Percentiles rank a stretch among this genome's conserved stretches.
These are phyloP conservation scores for Escarpia spicata DNA, from an alignment of 2,888 invertebrate species.

Conservation along the genomic window DNA sequence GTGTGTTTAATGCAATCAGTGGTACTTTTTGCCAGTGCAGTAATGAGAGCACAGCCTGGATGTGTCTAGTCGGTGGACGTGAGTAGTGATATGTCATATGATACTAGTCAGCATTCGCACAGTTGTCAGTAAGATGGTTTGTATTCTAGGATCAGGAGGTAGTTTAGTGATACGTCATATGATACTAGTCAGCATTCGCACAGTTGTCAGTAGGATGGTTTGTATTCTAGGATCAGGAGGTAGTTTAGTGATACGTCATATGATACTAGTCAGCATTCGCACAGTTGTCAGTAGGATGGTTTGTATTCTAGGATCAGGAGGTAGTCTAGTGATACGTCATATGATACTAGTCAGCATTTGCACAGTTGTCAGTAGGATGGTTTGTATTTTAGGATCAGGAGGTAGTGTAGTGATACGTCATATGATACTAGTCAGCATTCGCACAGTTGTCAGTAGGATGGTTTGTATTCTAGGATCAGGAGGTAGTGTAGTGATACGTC, in stretches of 20 bases:
- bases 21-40: background rate
- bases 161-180: background rate
- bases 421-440: too few species aligned
- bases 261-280: too few species aligned
- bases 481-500: background rate
- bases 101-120: too few species aligned
- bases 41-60: background rate
- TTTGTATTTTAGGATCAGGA: background rate
- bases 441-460: too few species aligned
- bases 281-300: too few species aligned
- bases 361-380: too few species aligned
- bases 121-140: too few species aligned
- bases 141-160: background rate
- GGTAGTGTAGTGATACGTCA: background rate
- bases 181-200: too few species aligned
- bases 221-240: background rate
- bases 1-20: background rate
- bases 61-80: background rate
- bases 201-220: too few species aligned
- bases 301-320: background rate
- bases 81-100: background rate
- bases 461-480: background rate
- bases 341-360: too few species aligned
- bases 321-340: background rate
- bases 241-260: background rate